phyloP scores from a whole-genome alignment of 2,888 invertebrate genomes.

The Petrophora chlorosata region DNA sequence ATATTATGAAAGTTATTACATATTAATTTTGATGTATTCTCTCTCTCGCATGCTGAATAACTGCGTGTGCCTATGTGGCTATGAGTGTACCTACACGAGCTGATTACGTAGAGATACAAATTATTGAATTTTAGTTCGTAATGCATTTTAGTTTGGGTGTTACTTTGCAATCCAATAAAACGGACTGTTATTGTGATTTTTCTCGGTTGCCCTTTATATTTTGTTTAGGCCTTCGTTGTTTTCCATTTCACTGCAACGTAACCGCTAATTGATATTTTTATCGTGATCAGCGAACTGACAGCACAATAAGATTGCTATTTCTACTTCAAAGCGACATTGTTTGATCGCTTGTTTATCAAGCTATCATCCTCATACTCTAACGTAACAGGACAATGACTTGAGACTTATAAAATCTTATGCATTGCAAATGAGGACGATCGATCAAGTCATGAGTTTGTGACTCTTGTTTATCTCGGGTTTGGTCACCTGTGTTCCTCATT shows the following conservation, averaged over 20 bases:
- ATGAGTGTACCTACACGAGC: no score
- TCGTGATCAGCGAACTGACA: conserved; percentile 21
- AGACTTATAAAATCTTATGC: conserved; percentile 44
- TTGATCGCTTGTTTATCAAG: conserved; percentile 46
- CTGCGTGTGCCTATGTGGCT: no score
- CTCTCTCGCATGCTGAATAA: no score
- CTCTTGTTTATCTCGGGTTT: conserved; percentile 3
- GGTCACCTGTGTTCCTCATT: conserved; percentile 3
- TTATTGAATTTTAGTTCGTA: no score
- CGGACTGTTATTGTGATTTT: no score
- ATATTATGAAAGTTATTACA: no score
- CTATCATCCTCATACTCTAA: conserved; percentile 48
- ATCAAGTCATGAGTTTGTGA: conserved; percentile 14
- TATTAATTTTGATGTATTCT: no score
- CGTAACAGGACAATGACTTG: conserved; percentile 55
- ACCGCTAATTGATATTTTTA: conserved; percentile 36
- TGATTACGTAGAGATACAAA: no score
- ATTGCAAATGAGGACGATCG: conserved; percentile 21
- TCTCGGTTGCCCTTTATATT: no score
- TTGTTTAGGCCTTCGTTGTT: not conserved
- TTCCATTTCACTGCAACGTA: conserved; percentile 4
- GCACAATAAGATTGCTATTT: conserved; percentile 42
- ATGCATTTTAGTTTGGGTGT: no score
- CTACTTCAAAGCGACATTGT: conserved; percentile 49
- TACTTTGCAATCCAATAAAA: no score